These are phyloP conservation scores for Porites evermanni DNA, from an alignment of 92 coral and sea anemone species.

Conservation along the genomic window DNA sequence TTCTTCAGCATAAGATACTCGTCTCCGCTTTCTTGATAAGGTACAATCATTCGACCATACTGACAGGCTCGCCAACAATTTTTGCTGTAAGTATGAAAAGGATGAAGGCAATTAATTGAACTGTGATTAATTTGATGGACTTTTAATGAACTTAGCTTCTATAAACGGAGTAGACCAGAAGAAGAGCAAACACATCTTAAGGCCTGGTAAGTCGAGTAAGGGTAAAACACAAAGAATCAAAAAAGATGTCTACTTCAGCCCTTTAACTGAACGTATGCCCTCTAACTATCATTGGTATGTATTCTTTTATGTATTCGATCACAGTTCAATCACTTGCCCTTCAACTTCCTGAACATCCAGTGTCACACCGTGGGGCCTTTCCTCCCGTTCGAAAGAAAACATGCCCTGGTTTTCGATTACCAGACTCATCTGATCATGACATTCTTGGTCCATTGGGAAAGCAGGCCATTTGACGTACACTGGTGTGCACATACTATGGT, in stretches of 20 bases:
- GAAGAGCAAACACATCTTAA: too few relatives aligned
- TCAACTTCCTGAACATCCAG: neutral
- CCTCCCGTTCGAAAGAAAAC: neutral
- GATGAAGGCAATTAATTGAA: too few relatives aligned
- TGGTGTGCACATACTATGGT: neutral
- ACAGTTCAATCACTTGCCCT: neutral
- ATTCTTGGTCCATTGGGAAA: neutral
- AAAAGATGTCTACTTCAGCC: too few relatives aligned
- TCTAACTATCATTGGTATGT: neutral
- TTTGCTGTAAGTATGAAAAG: neutral
- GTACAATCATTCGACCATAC: slow-evolving; percentile 29
- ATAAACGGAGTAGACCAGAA: too few relatives aligned
- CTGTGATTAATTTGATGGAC: neutral
- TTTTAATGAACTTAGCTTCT: neutral
- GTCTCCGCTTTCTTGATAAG: slow-evolving; percentile 8
- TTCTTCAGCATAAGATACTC: slow-evolving; percentile 38
- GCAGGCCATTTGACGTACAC: neutral
- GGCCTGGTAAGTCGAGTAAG: too few relatives aligned
- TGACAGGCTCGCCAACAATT: slow-evolving; percentile 33
- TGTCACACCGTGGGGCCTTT: neutral
- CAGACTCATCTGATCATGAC: neutral
- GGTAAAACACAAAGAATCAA: too few relatives aligned
- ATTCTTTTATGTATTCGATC: neutral
- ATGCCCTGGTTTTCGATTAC: neutral
- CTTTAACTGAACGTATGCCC: too few relatives aligned